Percentiles rank a stretch among this genome's conserved stretches.
Evolutionary conservation across 2,113 vertebrate species (phyloP).

Genomic region (Pseudopodoces humilis): DNA sequence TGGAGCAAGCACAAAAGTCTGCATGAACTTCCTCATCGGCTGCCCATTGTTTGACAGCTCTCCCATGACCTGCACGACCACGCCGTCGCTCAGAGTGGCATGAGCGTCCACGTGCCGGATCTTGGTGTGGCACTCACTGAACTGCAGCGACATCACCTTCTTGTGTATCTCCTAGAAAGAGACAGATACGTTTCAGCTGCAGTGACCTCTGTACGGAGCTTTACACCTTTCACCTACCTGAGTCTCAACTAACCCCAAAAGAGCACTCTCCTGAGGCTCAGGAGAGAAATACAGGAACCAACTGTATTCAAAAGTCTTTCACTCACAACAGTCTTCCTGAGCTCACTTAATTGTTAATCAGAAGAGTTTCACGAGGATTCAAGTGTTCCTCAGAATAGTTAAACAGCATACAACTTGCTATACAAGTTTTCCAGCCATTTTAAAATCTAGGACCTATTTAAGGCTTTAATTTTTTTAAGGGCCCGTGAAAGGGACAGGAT

Average conservation of each 20-base stretch:
- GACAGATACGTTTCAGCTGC: neutral
- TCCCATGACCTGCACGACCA: conserved; percentile 97
- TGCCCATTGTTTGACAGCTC: conserved; percentile 95
- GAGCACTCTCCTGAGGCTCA: neutral
- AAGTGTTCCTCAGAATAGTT: neutral
- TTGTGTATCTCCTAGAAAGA: conserved; percentile 92
- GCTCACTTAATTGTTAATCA: neutral
- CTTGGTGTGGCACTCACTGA: conserved; percentile 97
- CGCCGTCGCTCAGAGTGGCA: conserved; percentile 92
- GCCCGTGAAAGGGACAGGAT: neutral
- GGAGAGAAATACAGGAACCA: neutral
- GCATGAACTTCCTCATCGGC: conserved; percentile 98
- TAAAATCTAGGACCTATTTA: neutral
- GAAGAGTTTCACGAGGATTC: neutral
- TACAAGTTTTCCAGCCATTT: neutral
- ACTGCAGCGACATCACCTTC: conserved; percentile 98
- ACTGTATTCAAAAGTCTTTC: too few species aligned
- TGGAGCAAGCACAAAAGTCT: conserved; percentile 96
- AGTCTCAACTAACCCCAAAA: neutral
- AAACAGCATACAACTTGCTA: neutral
- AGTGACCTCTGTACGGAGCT: neutral
- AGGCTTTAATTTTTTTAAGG: neutral
- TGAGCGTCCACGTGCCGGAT: conserved; percentile 97
- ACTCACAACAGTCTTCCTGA: neutral
- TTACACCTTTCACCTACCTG: accelerated